phyloP scores from a whole-genome alignment of 2,797 vertebrate species.

The Enteromius treurensis region DNA sequence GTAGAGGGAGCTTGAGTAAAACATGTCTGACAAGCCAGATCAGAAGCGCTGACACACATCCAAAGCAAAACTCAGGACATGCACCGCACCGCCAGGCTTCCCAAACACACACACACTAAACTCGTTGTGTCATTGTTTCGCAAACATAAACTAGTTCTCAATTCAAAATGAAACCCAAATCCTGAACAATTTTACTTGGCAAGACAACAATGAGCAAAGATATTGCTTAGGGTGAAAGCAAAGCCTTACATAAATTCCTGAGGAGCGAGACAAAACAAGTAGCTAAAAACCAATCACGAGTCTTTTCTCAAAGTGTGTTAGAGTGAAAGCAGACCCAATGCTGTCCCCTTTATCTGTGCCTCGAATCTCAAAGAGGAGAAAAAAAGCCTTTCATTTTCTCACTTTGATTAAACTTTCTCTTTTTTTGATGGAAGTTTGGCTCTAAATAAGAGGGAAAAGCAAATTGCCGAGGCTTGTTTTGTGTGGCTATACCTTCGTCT shows the following conservation, averaged over 20 bases:
- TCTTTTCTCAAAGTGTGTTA: slow-evolving; percentile 12
- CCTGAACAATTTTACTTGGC: slow-evolving; percentile 3
- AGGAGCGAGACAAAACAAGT: slow-evolving; percentile 1
- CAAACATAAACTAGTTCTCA: slow-evolving; percentile 18
- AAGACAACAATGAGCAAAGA: slow-evolving; percentile 16
- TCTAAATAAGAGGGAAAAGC: slow-evolving; percentile 67
- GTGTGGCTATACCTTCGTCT: slow-evolving; percentile 70
- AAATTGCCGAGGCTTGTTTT: slow-evolving; percentile 72
- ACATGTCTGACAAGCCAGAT: slow-evolving; percentile 80
- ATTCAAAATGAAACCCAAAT: slow-evolving; percentile 24
- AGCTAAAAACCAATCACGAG: slow-evolving; percentile 6
- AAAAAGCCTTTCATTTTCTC: slow-evolving; percentile 57
- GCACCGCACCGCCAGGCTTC: slow-evolving; percentile 44
- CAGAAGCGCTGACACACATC: slow-evolving; percentile 75
- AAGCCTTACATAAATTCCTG: slow-evolving; percentile 14
- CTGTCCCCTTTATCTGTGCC: slow-evolving; percentile 6
- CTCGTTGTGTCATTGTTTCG: background rate
- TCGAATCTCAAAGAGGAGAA: slow-evolving; percentile 44
- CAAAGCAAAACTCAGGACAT: slow-evolving; percentile 68
- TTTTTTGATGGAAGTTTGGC: slow-evolving; percentile 66
- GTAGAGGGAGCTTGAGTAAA: slow-evolving; percentile 67
- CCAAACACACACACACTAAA: slow-evolving; percentile 55
- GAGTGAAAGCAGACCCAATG: slow-evolving; percentile 26
- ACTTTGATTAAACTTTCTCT: slow-evolving; percentile 59
- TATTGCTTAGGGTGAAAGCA: slow-evolving; percentile 14